Conservation (phyloP, 2,113 vertebrate genomes). For the Laterallus jamaicensis region DNA sequence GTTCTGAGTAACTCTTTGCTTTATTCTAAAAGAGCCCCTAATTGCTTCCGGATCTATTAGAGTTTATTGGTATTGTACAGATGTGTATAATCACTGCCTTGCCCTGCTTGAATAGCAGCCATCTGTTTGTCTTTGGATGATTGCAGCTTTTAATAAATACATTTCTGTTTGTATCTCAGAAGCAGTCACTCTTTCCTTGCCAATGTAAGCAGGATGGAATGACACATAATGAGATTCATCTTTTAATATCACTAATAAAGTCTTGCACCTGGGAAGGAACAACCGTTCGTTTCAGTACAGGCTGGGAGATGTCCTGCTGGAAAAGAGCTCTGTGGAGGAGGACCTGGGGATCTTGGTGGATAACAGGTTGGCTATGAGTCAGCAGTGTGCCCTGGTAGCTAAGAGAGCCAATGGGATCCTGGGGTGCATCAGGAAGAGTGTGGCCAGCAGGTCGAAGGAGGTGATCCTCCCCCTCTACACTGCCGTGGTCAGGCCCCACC, state of each 20-base stretch:
- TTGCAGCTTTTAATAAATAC: conserved; percentile 62
- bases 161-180: conserved; percentile 20
- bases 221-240: not conserved
- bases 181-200: conserved; percentile 14
- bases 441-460: too few species aligned
- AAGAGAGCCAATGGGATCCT: too few species aligned
- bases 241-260: not conserved
- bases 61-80: conserved; percentile 71
- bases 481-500: too few species aligned
- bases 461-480: too few species aligned
- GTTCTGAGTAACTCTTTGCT: conserved; percentile 36
- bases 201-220: not conserved
- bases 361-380: too few species aligned
- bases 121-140: conserved; percentile 75
- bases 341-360: too few species aligned
- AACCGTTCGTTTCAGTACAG: too few species aligned
- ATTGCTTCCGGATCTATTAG: conserved; percentile 61
- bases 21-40: conserved; percentile 63
- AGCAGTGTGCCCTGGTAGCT: too few species aligned
- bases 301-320: too few species aligned
- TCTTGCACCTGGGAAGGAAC: too few species aligned
- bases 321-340: too few species aligned
- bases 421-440: too few species aligned
- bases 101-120: conserved; percentile 68
- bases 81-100: conserved; percentile 74